Base-by-base conservation (phyloP, 30 jellyfish, hydroid and myxozoan species). In the Sanderia malayensis region DNA sequence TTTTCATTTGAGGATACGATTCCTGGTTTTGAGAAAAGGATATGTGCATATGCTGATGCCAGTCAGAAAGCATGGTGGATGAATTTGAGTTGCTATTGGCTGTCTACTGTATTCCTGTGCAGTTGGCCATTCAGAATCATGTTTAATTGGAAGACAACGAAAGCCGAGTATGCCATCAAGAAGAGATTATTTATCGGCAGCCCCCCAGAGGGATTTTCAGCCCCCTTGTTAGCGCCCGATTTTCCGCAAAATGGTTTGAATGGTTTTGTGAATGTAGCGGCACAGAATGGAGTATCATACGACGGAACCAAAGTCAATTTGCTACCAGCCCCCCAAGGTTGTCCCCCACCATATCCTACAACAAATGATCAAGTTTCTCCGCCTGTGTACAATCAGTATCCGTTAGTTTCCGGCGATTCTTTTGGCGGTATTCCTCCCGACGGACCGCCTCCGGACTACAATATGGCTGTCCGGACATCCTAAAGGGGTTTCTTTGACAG, bases 11-110 rank as follows among this genome's bases (percentile, higher is more conserved):
- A 23, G 2, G 65, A 25, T 31, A 57, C 20, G 27, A 66, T 83
- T 44, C 82, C 44, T 6, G 95, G 95, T 1, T 83, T 83, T 61
- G 34, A 73, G 66, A 46, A 83, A 65, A 32, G 79, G 11, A 29
- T 83, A 9, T 49, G 75, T 33, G 88, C 81, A 25, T 83, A 61
- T 61, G 58, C 60, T 46, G 86, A 82, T 31, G 46, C 57, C n/a
- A 60, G 32, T 26, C 20, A 61, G 17, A 31, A 29, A 20, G 76
- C 83, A 3, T 83, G 58, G 22, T 83, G 95, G 95, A 55, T 73
- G 88, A 83, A 83, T 65, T 8, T 32, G 2, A 28, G 47, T 31
- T 46, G 65, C 19, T 83, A 4, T 46, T 64, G 78, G 95, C 17
- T 83, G 23, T 55, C 84, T 13, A 13, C 88, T 15, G 17, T 83